These are phyloP conservation scores for Amphipyra tragopoginis DNA, from an alignment of 2,888 invertebrate genomes.

Conservation along the genomic window DNA sequence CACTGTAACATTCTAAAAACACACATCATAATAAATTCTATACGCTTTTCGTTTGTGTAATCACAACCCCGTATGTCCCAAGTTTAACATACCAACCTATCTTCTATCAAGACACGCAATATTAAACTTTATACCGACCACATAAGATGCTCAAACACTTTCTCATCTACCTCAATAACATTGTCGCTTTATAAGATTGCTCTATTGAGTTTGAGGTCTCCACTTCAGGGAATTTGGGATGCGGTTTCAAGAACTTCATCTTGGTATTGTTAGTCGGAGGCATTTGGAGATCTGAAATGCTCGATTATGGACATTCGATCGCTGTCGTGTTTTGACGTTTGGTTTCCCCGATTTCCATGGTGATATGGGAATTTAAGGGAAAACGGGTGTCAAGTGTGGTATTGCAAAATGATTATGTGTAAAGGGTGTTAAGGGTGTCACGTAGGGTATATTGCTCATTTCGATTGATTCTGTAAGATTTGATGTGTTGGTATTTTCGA, in stretches of 20 bases:
- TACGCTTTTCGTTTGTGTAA: constrained; percentile 29
- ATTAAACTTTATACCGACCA: constrained; percentile 10
- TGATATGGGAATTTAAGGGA: too few species aligned
- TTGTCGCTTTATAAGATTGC: constrained; percentile 63
- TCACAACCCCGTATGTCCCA: constrained; percentile 52
- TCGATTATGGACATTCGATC: constrained; percentile 26
- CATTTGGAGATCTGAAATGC: constrained; percentile 41
- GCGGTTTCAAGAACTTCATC: constrained; percentile 61
- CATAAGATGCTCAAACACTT: constrained; percentile 16
- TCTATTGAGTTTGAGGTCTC: constrained; percentile 64
- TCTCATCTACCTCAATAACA: constrained; percentile 24
- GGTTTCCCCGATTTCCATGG: too few species aligned
- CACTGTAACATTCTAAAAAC: neutral
- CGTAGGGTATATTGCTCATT: too few species aligned
- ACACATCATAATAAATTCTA: constrained; percentile 35
- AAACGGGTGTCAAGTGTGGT: too few species aligned
- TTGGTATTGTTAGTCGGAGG: constrained; percentile 51
- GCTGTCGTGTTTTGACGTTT: neutral
- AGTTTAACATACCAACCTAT: constrained; percentile 16
- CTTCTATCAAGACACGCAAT: constrained; percentile 23
- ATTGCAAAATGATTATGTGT: too few species aligned
- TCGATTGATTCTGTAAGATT: too few species aligned
- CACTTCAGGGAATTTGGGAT: constrained; percentile 67
- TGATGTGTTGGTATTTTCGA: too few species aligned
- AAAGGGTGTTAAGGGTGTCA: too few species aligned